A percentile compares a stretch with the other conserved stretches of the same genome.
These are phyloP conservation scores for Dendrocopos noguchii DNA, from an alignment of 2,113 vertebrate species.

Conservation along the genomic window DNA sequence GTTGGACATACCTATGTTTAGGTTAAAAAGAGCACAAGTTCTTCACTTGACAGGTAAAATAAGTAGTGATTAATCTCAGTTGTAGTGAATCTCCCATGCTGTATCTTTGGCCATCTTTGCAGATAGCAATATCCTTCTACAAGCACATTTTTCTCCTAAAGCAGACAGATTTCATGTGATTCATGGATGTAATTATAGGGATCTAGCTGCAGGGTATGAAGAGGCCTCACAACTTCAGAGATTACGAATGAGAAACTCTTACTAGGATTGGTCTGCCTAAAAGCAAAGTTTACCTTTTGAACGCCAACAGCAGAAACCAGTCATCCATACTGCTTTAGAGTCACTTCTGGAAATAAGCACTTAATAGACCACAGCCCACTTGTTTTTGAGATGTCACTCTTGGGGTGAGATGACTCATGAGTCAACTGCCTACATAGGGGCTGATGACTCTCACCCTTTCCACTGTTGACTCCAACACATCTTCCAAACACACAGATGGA, in stretches of 20 bases:
- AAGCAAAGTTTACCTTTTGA: neutral
- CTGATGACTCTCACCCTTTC: neutral
- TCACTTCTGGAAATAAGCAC: neutral
- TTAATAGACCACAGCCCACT: neutral
- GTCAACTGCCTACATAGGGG: neutral
- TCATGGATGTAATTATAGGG: neutral
- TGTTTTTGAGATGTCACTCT: neutral
- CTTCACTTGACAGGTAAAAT: neutral
- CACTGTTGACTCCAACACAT: neutral
- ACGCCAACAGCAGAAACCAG: neutral
- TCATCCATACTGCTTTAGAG: neutral
- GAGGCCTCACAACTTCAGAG: neutral
- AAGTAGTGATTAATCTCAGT: neutral
- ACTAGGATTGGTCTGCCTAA: neutral
- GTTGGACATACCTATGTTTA: neutral
- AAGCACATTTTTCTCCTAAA: neutral
- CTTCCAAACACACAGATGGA: neutral
- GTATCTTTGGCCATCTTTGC: neutral
- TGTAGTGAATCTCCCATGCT: neutral
- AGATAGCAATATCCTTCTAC: neutral
- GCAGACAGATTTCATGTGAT: rapidly evolving
- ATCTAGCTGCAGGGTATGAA: neutral
- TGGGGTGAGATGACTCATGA: neutral
- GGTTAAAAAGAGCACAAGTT: neutral
- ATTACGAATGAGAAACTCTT: neutral